Evolutionary conservation across 2,797 vertebrate genomes (phyloP).

Genomic region (Epinephelus coioides): DNA sequence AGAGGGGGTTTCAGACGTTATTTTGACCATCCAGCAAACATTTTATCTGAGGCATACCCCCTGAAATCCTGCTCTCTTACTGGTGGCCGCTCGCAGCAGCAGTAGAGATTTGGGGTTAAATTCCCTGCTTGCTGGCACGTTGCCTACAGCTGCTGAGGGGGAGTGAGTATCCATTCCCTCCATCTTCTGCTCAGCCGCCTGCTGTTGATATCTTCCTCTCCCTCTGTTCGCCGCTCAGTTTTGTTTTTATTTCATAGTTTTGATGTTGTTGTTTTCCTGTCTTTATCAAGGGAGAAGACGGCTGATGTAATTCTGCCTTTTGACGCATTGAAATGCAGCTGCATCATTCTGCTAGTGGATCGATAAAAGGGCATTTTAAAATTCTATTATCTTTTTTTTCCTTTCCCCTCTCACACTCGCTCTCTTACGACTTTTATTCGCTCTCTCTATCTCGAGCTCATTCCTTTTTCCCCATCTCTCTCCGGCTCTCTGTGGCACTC

Average conservation of each 20-base stretch:
- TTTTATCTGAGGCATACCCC: background rate
- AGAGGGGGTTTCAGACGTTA: no score
- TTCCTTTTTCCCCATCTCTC: constrained; percentile 23
- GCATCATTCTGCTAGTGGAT: constrained; percentile 35
- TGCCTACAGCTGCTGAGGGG: background rate
- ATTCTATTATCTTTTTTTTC: constrained; percentile 50
- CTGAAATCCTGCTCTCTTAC: background rate
- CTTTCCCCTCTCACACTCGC: constrained; percentile 7
- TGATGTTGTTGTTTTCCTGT: constrained; percentile 36
- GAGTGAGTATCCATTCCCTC: constrained; percentile 1
- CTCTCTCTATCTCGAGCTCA: constrained; percentile 20
- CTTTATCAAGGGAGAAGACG: constrained; percentile 6
- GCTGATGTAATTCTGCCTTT: constrained; percentile 45
- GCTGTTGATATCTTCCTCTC: constrained; percentile 5
- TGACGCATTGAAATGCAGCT: constrained; percentile 40
- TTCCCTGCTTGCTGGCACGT: background rate
- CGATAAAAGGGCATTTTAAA: constrained; percentile 64
- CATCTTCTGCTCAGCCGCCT: background rate
- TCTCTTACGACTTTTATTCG: constrained; percentile 28
- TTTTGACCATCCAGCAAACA: background rate
- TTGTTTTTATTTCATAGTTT: constrained; percentile 10
- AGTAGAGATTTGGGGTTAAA: constrained; percentile 2
- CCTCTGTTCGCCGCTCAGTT: background rate
- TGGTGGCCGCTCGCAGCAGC: background rate
- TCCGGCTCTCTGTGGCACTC: constrained; percentile 1